phyloP scores from a whole-genome alignment of 1,140 invertebrate species.

The Leptinotarsa undecemlineata region DNA sequence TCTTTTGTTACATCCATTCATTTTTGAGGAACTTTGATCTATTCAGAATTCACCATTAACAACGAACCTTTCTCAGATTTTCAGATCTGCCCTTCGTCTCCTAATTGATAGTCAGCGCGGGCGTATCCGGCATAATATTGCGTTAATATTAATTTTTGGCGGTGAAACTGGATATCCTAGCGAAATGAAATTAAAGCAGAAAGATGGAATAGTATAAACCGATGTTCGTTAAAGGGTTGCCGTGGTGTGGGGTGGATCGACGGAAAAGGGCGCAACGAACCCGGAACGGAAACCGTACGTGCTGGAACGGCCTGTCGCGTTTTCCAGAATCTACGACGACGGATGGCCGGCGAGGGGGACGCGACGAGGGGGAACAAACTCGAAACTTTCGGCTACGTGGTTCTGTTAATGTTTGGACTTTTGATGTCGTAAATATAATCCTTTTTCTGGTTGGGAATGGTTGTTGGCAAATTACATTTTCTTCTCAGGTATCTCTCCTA shows the following conservation, averaged over 20 bases:
- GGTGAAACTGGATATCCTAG: slow-evolving; percentile 21
- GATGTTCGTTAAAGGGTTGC: slow-evolving; percentile 36
- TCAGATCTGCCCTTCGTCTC: neutral
- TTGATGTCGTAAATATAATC: slow-evolving; percentile 17
- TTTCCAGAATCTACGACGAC: slow-evolving; percentile 22
- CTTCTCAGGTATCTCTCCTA: no score
- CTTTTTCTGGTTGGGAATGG: neutral
- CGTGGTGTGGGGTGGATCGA: slow-evolving; percentile 7
- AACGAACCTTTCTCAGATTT: neutral
- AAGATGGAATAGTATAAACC: slow-evolving; percentile 42
- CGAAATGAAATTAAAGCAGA: slow-evolving; percentile 42
- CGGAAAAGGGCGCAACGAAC: slow-evolving; percentile 23
- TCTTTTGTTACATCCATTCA: no score
- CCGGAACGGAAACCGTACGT: slow-evolving; percentile 28
- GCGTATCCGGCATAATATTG: neutral
- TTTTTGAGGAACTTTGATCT: no score
- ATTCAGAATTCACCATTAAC: neutral
- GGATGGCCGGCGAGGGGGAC: slow-evolving; percentile 15
- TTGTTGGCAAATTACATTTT: neutral
- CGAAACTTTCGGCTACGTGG: slow-evolving; percentile 22
- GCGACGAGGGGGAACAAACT: slow-evolving; percentile 1
- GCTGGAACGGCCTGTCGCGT: slow-evolving; percentile 28
- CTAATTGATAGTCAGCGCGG: slow-evolving; percentile 7
- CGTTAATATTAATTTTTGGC: slow-evolving; percentile 5
- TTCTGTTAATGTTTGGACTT: slow-evolving; percentile 16